Percentiles rank a stretch among this genome's conserved stretches.
phyloP scores from a whole-genome alignment of 2,113 vertebrate species.

The Elachura formosa region DNA sequence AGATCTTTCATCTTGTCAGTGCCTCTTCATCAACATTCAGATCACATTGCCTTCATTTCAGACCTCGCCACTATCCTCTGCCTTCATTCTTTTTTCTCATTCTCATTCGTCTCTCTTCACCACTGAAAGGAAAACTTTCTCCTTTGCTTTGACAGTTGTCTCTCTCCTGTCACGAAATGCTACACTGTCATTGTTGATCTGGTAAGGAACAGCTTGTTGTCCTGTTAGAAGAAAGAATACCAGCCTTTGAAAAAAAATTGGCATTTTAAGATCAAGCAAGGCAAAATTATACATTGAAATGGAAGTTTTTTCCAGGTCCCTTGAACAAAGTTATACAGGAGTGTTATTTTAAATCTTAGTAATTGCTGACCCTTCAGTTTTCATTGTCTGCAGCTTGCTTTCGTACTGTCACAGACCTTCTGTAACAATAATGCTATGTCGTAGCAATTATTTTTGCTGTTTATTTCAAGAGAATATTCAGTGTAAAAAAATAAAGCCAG shows the following conservation, averaged over 20 bases:
- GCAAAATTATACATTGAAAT: neutral
- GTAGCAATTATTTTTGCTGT: neutral
- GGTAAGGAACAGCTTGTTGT: neutral
- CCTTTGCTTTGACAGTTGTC: neutral
- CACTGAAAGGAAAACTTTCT: neutral
- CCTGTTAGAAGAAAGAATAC: neutral
- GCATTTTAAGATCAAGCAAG: neutral
- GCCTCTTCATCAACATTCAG: conserved; percentile 79
- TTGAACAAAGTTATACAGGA: neutral
- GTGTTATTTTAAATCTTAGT: neutral
- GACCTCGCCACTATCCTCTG: conserved; percentile 12
- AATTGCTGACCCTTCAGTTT: neutral
- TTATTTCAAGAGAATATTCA: conserved; percentile 29
- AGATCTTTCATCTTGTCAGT: conserved; percentile 71
- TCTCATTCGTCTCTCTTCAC: conserved; percentile 52
- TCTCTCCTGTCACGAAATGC: neutral
- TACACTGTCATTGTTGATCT: neutral
- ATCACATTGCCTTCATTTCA: conserved; percentile 72
- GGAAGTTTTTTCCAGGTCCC: neutral
- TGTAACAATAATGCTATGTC: neutral
- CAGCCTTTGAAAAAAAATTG: neutral
- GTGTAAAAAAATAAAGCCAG: neutral
- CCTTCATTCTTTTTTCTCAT: conserved; percentile 11
- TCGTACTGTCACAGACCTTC: neutral
- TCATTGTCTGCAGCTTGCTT: neutral